Evolutionary conservation across 2,797 vertebrate genomes (phyloP), one percentile per base, ranked within the genome.

Genomic region (Selene dorsalis): DNA sequence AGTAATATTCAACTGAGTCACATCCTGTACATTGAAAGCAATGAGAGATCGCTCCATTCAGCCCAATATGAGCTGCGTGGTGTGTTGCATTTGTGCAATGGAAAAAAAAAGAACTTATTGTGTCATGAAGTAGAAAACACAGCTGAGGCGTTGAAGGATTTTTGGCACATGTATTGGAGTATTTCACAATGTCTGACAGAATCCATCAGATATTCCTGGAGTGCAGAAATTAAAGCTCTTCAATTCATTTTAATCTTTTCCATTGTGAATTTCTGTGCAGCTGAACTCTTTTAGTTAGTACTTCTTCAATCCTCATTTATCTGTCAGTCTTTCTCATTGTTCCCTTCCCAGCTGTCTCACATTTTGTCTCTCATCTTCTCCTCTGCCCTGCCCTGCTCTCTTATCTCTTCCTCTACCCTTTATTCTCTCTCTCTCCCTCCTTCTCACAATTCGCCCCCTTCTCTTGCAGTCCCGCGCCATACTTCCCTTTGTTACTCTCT

Each of bases 181-280:
- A 65, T 59, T 71, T 47, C 50, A 67, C 30, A 55, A 28, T 70
- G 39, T 69, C 41, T 14, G 3, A 73, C 43, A 52, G 41, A 83
- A 17, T 1, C 45, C 18, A 48, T 62, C 47, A 83, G 68, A 82
- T 50, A 73, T 69, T 80, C 14, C 41, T 68, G 55, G n/a, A 80
- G 61, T 39, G 53, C 45, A 79, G 20, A 74, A 73, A 73, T 73
- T 0, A 84, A 75, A 77, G 13, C 53, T 59, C 18, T 38, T 80
- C 2, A 35, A 24, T 75, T 75, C n/a, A 68, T 70, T 76, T 77
- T 47, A 38, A 28, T 66, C 55, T 32, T 24, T 24, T 24, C 9
- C 61, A 14, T 32, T 30, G 20, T 67, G 45, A 24, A 59, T 58
- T 53, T 70, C 38, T 52, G 20, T 55, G 18, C 9, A 48, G 32